Evolutionary conservation across 2,113 vertebrate species (phyloP), one percentile per base, ranked within the genome.

Genomic region (Passer montanus): DNA sequence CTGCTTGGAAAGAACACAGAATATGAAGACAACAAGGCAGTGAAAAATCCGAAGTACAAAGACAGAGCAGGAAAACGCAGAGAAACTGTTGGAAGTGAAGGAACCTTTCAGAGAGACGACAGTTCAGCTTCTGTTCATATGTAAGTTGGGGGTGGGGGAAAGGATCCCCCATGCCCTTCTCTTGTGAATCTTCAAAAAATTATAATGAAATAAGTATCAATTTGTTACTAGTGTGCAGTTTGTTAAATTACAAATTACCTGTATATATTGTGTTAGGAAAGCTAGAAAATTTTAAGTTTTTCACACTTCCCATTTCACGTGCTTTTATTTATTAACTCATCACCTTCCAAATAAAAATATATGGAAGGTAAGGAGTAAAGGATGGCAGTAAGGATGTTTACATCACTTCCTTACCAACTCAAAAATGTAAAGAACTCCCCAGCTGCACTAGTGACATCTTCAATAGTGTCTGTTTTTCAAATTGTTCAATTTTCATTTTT

Each of bases 1-100:
- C 23, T 90, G 18, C 35, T 95, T 89, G 44, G 87, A 96, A 98
- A 99, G 99, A 99, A 98, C 89, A 98, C 95, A 73, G 98, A 99
- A 27, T 99, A 98, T 43, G 99, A 99, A 92, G 98, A 99, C 83
- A 97, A 97, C 87, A 98, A 99, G 97, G 94, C 97, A 27, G 37
- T 99, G 79, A 99, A 97, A 93, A 99, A 99, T 97, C 98, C 98
- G n/a, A 99, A 97, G 82, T 99, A 99, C 89, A 99, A 98, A 97
- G 99, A 99, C 35, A 97, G 99, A 97, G 99, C 99, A 39, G 98
- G 98, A 93, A 99, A 98, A 90, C 98, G 99, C 17, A 98, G 99
- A 23, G 98, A 99, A 90, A 98, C 98, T 1, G 92, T 99, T 93
- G 99, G 99, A 85, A 99, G 99, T 49, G 99, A 99, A 95, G 99